phyloP scores from a whole-genome alignment of 35 echinoderm and acorn worm genomes.

The Heliocidaris erythrogramma region DNA sequence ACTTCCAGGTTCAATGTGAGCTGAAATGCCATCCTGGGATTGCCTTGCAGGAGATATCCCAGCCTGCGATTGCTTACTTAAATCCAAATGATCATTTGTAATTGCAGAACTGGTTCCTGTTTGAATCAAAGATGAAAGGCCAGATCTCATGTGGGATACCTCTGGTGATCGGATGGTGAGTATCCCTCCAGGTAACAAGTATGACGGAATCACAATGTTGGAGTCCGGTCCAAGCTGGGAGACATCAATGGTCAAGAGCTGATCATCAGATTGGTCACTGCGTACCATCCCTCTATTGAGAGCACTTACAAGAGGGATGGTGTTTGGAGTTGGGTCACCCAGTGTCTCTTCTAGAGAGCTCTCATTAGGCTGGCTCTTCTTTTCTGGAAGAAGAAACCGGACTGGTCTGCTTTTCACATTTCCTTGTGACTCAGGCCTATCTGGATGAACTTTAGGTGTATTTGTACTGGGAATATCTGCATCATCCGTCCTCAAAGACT shows the following conservation, averaged over 20 bases:
- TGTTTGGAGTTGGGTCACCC: not conserved
- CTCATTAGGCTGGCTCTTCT: not conserved
- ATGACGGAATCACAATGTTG: constrained; percentile 22
- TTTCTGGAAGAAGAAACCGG: not conserved
- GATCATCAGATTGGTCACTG: not conserved
- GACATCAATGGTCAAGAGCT: constrained; percentile 17
- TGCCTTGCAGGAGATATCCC: not conserved
- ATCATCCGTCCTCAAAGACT: not conserved
- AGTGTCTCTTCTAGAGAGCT: not conserved
- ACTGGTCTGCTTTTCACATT: not conserved
- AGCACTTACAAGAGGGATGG: not conserved
- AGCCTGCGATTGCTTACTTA: not conserved
- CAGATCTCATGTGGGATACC: constrained; percentile 1
- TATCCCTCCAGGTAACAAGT: not conserved
- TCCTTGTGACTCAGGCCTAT: not conserved
- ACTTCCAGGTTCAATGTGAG: not conserved
- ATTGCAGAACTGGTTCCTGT: not conserved
- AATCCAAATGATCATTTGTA: not conserved
- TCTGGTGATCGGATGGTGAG: constrained; percentile 10
- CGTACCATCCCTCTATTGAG: not conserved
- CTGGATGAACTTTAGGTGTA: not conserved
- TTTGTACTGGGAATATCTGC: too few species aligned
- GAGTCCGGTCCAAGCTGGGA: constrained; percentile 16
- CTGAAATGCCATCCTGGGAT: not conserved
- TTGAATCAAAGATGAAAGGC: not conserved